Conservation (phyloP, 2,113 vertebrate genomes). For the Sapayoa aenigma region DNA sequence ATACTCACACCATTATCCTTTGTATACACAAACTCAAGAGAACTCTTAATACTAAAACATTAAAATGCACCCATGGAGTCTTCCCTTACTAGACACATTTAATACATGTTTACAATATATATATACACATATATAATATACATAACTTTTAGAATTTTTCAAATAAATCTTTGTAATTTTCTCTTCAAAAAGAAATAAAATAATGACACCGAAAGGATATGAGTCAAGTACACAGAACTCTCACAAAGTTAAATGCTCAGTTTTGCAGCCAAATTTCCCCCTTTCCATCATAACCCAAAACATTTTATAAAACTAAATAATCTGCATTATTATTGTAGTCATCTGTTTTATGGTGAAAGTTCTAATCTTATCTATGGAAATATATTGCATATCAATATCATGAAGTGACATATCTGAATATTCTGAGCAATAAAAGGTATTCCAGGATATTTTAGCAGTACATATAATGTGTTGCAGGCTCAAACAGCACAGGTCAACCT, state of each 20-base stretch:
- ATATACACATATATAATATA: conserved; percentile 84
- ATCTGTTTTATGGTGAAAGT: conserved; percentile 65
- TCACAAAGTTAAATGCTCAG: conserved; percentile 71
- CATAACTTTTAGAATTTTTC: conserved; percentile 78
- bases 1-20: conserved; percentile 69
- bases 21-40: conserved; percentile 71
- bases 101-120: conserved; percentile 84
- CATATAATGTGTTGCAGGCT: conserved; percentile 59
- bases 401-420: conserved; percentile 61
- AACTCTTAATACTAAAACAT: conserved; percentile 77
- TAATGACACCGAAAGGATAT: conserved; percentile 70
- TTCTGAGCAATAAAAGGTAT: conserved; percentile 61
- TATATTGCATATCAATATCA: conserved; percentile 71
- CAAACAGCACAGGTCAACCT: conserved; percentile 50
- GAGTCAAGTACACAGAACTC: conserved; percentile 74
- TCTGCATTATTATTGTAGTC: conserved; percentile 62
- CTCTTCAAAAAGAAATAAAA: conserved; percentile 76
- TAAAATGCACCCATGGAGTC: conserved; percentile 78
- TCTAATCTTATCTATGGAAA: conserved; percentile 70
- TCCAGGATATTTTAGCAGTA: conserved; percentile 54
- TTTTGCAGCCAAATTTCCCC: conserved; percentile 67
- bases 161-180: conserved; percentile 78
- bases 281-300: conserved; percentile 63
- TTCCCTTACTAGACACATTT: conserved; percentile 78
- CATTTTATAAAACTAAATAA: conserved; percentile 73